phyloP scores from a whole-genome alignment of 2,888 invertebrate genomes.

The Geotrupes spiniger region DNA sequence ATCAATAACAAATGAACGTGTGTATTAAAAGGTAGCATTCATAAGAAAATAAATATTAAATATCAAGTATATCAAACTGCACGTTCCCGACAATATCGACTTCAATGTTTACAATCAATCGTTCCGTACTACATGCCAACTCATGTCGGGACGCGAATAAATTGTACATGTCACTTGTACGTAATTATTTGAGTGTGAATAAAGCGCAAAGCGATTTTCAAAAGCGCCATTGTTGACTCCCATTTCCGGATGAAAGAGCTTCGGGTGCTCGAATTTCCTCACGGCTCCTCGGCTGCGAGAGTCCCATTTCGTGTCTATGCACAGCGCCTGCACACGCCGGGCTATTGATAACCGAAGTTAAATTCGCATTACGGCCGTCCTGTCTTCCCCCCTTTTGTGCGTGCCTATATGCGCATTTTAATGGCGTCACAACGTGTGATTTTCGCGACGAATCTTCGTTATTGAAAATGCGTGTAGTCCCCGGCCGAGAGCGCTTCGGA shows the following conservation, averaged over 20 bases:
- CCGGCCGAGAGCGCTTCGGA: background rate
- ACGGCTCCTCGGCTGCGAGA: conserved; percentile 12
- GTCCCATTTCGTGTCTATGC: conserved; percentile 17
- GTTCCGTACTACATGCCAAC: too few relatives aligned
- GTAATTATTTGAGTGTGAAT: too few relatives aligned
- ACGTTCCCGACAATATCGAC: too few relatives aligned
- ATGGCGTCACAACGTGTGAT: conserved; percentile 26
- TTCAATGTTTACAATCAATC: too few relatives aligned
- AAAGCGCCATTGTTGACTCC: conserved; percentile 1
- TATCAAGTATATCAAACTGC: too few relatives aligned
- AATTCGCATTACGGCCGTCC: conserved; percentile 26
- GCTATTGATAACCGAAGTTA: conserved; percentile 28
- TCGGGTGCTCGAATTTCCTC: conserved; percentile 8
- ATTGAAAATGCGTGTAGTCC: conserved; percentile 26
- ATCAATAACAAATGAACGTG: too few relatives aligned
- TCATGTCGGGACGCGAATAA: too few relatives aligned
- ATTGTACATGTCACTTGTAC: too few relatives aligned
- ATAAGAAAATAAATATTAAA: too few relatives aligned
- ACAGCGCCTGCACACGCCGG: conserved; percentile 18
- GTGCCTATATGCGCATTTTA: conserved; percentile 24
- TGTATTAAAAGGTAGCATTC: too few relatives aligned
- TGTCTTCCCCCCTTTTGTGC: conserved; percentile 16
- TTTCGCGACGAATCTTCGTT: conserved; percentile 23
- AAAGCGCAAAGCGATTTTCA: background rate
- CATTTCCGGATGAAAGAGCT: conserved; percentile 3